Percentiles rank a stretch among this genome's conserved stretches.
Conservation (phyloP, 2,113 vertebrate genomes). For the Bubalus kerabau region DNA sequence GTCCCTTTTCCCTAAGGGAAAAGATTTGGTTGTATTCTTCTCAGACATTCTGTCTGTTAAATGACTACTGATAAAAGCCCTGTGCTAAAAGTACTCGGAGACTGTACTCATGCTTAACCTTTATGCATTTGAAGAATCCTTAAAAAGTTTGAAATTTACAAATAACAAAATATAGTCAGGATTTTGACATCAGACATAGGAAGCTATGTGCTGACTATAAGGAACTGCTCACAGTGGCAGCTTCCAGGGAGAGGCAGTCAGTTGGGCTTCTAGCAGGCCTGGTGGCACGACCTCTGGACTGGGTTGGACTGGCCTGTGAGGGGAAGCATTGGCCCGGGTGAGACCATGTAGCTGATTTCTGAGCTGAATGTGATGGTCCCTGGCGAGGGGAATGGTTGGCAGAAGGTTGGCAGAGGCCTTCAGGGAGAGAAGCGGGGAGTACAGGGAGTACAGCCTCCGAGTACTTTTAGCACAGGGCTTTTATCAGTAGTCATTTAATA, state of each 20-base stretch:
- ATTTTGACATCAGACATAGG: not conserved
- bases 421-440: not conserved
- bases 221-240: not conserved
- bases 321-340: not conserved
- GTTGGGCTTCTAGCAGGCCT: not conserved
- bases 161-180: not conserved
- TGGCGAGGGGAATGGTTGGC: not conserved
- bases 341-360: not conserved
- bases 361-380: not conserved
- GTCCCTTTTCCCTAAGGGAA: not conserved
- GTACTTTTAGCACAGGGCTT: slow-evolving; percentile 18
- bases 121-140: not conserved
- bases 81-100: slow-evolving; percentile 11
- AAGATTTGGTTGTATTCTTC: not conserved
- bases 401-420: not conserved
- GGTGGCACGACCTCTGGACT: not conserved
- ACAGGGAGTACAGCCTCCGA: not conserved
- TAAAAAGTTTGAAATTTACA: not conserved
- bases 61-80: not conserved
- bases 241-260: not conserved
- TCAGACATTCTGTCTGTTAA: not conserved
- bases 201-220: not conserved
- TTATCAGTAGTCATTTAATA: not conserved
- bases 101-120: not conserved
- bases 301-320: not conserved